Evolutionary conservation across 2,113 vertebrate genomes (phyloP).

Genomic region (Varanus komodoensis): DNA sequence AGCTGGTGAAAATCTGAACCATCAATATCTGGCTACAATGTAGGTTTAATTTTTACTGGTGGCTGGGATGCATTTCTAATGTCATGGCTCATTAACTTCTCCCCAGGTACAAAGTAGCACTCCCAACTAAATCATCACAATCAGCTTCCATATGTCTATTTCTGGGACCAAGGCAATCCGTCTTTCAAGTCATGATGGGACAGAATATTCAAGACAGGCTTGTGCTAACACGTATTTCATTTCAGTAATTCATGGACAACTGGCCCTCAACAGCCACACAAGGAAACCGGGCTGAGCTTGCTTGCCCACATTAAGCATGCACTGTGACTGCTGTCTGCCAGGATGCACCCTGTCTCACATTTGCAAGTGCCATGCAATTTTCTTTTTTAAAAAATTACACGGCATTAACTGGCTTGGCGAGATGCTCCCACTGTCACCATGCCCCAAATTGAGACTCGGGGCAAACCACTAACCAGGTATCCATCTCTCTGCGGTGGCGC

Average conservation of each 20-base stretch:
- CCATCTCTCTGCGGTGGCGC: neutral
- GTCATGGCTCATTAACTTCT: neutral
- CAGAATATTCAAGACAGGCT: neutral
- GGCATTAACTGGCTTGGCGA: neutral
- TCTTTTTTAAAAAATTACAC: neutral
- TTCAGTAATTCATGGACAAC: neutral
- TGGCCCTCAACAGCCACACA: neutral
- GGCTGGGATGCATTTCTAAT: no score
- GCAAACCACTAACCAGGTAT: neutral
- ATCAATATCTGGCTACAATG: neutral
- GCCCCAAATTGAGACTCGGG: neutral
- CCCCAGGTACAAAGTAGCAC: neutral
- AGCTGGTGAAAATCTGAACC: neutral
- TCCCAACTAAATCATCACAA: neutral
- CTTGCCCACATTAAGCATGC: neutral
- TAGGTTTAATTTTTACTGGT: neutral
- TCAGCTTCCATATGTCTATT: neutral
- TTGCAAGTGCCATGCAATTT: neutral
- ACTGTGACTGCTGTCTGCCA: neutral
- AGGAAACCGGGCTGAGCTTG: neutral
- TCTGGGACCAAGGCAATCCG: neutral
- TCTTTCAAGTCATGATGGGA: neutral
- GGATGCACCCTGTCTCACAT: neutral
- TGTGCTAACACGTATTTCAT: neutral
- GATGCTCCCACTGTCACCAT: neutral